Percentiles rank a stretch among this genome's conserved stretches.
phyloP scores from a whole-genome alignment of 2,888 invertebrate genomes.

The Epsilonema sp. region DNA sequence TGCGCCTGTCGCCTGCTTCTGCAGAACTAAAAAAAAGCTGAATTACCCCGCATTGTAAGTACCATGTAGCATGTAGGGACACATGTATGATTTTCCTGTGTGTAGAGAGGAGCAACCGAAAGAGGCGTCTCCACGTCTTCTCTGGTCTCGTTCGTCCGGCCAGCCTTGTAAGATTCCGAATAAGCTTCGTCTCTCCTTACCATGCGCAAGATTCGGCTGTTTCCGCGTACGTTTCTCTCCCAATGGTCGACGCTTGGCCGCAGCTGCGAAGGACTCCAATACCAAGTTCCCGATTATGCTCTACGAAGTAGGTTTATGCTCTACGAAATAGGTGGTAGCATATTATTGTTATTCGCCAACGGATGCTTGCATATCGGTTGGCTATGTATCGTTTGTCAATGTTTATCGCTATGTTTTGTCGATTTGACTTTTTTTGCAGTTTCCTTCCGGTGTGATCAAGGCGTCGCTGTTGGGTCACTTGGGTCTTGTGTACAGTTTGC shows the following conservation, averaged over 20 bases:
- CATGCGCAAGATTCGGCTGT: not conserved
- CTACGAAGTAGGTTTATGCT: not conserved
- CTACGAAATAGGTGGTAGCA: not conserved
- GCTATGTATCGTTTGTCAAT: too few species aligned
- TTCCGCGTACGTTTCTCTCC: not conserved
- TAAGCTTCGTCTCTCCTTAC: not conserved
- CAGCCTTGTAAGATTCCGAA: conserved; percentile 1
- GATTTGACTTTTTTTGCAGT: not conserved
- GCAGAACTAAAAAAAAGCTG: not conserved
- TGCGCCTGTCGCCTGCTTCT: not conserved
- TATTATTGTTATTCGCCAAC: too few species aligned
- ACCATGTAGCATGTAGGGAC: too few species aligned
- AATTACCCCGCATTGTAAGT: too few species aligned
- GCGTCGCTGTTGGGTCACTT: not conserved
- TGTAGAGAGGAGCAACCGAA: not conserved
- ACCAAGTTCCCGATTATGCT: not conserved
- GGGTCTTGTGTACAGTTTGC: not conserved
- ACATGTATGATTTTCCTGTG: not conserved
- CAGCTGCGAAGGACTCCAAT: not conserved
- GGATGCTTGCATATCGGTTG: too few species aligned
- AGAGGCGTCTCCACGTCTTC: not conserved
- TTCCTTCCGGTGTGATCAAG: not conserved
- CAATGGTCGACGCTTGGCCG: not conserved
- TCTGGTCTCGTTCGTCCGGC: not conserved
- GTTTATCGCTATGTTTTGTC: too few species aligned